phyloP scores from a whole-genome alignment of 2,888 invertebrate species.

The Epiblema foenella region DNA sequence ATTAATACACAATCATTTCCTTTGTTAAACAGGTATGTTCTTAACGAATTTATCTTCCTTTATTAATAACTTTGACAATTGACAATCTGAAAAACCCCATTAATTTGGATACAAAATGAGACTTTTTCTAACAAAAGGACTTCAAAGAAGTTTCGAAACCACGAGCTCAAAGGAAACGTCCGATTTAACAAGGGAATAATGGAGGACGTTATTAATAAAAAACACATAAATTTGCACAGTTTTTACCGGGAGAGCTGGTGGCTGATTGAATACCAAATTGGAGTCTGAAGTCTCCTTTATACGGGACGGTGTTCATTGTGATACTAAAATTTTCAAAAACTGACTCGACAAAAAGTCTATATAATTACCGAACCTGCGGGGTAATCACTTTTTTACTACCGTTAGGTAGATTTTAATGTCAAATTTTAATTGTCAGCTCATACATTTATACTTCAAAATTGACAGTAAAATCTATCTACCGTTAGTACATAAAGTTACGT shows the following conservation, averaged over 20 bases:
- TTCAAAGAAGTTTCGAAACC: slow-evolving; percentile 30
- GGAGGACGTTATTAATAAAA: slow-evolving; percentile 51
- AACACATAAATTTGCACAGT: slow-evolving; percentile 57
- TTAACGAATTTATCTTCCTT: slow-evolving; percentile 5
- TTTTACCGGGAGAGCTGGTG: slow-evolving; percentile 57
- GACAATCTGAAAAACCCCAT: slow-evolving; percentile 24
- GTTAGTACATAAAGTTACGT: too few species aligned
- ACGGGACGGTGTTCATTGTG: slow-evolving; percentile 43
- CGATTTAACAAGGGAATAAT: slow-evolving; percentile 42
- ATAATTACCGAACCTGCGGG: too few species aligned
- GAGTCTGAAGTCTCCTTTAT: slow-evolving; percentile 56
- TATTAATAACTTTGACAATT: slow-evolving; percentile 24
- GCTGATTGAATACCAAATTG: slow-evolving; percentile 75
- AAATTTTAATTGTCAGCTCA: too few species aligned
- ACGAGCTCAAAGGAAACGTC: slow-evolving; percentile 32
- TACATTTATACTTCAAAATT: too few species aligned
- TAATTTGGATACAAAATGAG: slow-evolving; percentile 35
- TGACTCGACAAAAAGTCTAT: too few species aligned
- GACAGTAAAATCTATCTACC: too few species aligned
- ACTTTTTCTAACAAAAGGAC: slow-evolving; percentile 39
- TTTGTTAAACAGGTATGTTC: too few species aligned
- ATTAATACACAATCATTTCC: too few species aligned
- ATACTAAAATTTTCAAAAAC: too few species aligned
- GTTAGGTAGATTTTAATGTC: too few species aligned
- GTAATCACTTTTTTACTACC: too few species aligned